Conservation (phyloP, 1,140 invertebrate genomes). For the Muscidifurax raptorellus region DNA sequence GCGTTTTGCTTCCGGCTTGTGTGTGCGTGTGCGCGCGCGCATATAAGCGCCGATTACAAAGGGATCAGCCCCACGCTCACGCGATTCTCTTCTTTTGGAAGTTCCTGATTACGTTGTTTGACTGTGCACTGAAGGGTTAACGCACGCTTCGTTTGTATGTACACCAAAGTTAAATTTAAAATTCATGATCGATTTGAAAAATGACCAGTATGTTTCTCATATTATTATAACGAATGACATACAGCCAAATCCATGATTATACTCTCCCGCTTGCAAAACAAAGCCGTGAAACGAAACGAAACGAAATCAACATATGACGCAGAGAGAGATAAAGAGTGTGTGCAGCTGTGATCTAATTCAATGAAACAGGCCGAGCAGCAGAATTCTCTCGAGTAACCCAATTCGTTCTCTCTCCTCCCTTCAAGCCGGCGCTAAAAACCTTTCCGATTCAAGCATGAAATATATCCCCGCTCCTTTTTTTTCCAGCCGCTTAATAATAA, state of each 20-base stretch:
- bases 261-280: neutral
- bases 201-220: neutral
- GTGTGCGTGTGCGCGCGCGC: slow-evolving; percentile 10
- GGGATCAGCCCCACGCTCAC: slow-evolving; percentile 12
- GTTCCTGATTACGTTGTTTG: neutral
- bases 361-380: neutral
- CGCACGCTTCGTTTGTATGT: too few relatives aligned
- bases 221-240: neutral
- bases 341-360: slow-evolving; percentile 30
- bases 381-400: slow-evolving; percentile 8
- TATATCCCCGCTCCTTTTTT: slow-evolving; percentile 32
- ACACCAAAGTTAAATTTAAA: too few relatives aligned
- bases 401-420: slow-evolving; percentile 17
- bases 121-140: neutral
- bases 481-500: slow-evolving; percentile 32
- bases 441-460: slow-evolving; percentile 34
- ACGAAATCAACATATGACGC: neutral
- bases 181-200: neutral
- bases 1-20: slow-evolving; percentile 56
- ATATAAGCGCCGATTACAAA: neutral
- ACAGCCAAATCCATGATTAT: neutral
- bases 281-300: neutral
- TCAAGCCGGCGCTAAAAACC: slow-evolving; percentile 21
- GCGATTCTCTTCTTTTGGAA: neutral
- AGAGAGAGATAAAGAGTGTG: neutral